Base-by-base conservation (phyloP, 2,888 invertebrate species). In the Mesorhabditis belari region DNA sequence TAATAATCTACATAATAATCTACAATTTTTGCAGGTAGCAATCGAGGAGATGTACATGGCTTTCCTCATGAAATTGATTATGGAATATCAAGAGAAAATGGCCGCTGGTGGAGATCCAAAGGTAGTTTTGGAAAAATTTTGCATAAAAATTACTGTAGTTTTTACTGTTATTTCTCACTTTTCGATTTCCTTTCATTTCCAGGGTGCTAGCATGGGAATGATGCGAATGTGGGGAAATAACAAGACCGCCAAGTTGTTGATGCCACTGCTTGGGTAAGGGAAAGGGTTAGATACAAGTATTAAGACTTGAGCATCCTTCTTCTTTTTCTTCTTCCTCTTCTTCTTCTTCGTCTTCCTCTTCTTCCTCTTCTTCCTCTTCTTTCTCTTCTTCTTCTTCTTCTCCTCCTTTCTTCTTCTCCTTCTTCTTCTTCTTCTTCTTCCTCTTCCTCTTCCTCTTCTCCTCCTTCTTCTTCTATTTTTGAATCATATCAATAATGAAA, bases 191-290 rank as follows among this genome's bases (percentile, higher is more conserved):
- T 35, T 17, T 17, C 12, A 35, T 35, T 35, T 35, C n/a, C n/a
- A 75, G 67, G 75, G 74, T 3, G 80, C 80, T 3, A 77, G 79
- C 1, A 72, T 80, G 51, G 81, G 80, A 44, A 77, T 80, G 77
- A 79, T 80, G 76, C 62, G 73, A 54, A 70, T 74, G 70, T 80
- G 79, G 78, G 76, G 77, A 35, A 71, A 69, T 52, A 80, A 76
- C 65, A 69, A 67, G 55, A 68, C 76, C n/a, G 80, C 80, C 25
- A 79, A 77, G 65, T 64, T 72, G 27, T 60, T 81, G 12, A 72
- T 81, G 77, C 78, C 79, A 17, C 65, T 80, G 25, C 56, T 76
- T 26, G 68, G 74, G 75, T 74, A n/a, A n/a, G n/a, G n/a, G n/a
- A n/a, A n/a, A n/a, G n/a, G n/a, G n/a, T n/a, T n/a, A n/a, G n/a